phyloP scores from a whole-genome alignment of 2,888 invertebrate species.

The Amiota communis region DNA sequence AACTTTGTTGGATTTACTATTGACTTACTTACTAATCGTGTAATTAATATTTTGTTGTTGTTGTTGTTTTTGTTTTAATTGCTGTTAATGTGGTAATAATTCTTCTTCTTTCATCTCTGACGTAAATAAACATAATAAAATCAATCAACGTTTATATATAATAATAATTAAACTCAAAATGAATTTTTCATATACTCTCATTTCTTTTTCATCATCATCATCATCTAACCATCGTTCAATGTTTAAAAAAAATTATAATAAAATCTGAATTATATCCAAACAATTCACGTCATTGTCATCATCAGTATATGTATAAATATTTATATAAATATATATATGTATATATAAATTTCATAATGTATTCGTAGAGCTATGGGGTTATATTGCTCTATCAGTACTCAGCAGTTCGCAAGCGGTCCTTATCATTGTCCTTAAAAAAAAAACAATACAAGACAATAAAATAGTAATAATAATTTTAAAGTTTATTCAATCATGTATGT shows the following conservation, averaged over 20 bases:
- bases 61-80: slow-evolving; percentile 8
- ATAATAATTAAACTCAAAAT: neutral
- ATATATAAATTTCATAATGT: too few relatives aligned
- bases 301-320: slow-evolving; percentile 29
- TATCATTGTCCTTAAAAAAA: slow-evolving; percentile 62
- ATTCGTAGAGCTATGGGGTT: too few relatives aligned
- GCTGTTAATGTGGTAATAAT: slow-evolving; percentile 28
- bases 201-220: too few relatives aligned
- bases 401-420: slow-evolving; percentile 61
- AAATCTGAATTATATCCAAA: slow-evolving; percentile 23
- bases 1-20: slow-evolving; percentile 53
- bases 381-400: slow-evolving; percentile 60
- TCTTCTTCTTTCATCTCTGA: slow-evolving; percentile 43
- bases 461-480: neutral
- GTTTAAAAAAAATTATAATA: neutral
- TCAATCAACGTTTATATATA: slow-evolving; percentile 20
- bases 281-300: slow-evolving; percentile 38
- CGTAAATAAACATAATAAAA: slow-evolving; percentile 50
- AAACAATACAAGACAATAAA: slow-evolving; percentile 5
- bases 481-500: neutral
- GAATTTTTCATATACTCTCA: neutral
- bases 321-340: slow-evolving; percentile 4
- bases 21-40: slow-evolving; percentile 47
- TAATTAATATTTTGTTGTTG: slow-evolving; percentile 17
- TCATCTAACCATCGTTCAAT: too few relatives aligned